Evolutionary conservation across 1,140 invertebrate genomes (phyloP), one percentile per base, ranked within the genome.

Genomic region (Drosophila sp.): DNA sequence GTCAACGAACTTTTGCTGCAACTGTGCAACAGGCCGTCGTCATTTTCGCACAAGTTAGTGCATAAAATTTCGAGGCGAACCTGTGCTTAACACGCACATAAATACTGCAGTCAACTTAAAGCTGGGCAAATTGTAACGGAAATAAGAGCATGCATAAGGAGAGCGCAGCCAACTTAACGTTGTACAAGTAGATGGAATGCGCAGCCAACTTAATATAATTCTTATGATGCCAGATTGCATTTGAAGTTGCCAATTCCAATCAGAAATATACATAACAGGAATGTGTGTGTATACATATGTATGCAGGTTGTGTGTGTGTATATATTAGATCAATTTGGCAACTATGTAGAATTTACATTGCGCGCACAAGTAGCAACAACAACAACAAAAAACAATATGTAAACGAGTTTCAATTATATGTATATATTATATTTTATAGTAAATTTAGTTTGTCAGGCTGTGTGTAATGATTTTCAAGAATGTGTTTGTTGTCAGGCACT

Each of bases 1-100:
- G 81, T 87, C 82, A 87, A 87, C 66, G 81, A 86, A 87, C 81
- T 57, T 38, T 8, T 18, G n/a, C 34, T 16, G 25, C 54, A 41
- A 57, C 7, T n/a, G 11, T 41, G 56, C 70, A 72, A 72, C 62
- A 66, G 70, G 62, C 16, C 21, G 11, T 14, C 48, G 16, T 9
- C 16, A n/a, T 51, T 64, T 21, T 2, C 38, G 14, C 25, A 66
- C 62, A 27, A 18, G 45, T 25, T n/a, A 14, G 25, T 50, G 46
- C 25, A 32, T 29, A 50, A 50, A 7, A 50, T 9, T 32, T 21
- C 1, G 29, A 63, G 8, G 18, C 34, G 36, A 63, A 63, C 29
- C 38, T 11, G 18, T 21, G 25, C 8, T 53, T 18, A 40, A 14
- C 61, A 63, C 50, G 62, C 62, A 38, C 36, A 38, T 38, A 38